Base-by-base conservation (phyloP, 2,888 invertebrate genomes). In the Archaeoteleia sp. region DNA sequence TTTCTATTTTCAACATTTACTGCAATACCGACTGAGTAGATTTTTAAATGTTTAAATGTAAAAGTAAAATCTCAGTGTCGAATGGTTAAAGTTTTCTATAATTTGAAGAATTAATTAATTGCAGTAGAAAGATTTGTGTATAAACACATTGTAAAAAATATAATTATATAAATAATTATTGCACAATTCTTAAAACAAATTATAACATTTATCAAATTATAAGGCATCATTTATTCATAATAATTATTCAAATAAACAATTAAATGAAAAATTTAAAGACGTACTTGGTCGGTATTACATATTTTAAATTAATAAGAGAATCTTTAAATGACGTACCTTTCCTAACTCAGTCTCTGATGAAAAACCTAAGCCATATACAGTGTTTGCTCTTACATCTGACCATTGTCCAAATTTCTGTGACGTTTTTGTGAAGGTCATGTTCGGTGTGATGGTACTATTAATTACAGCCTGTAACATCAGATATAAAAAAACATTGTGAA, bases 371-470 rank as follows among this genome's bases (percentile, higher is more conserved):
- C 98, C 98, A 85, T 98, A 98, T 6, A 98, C 97, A 0, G 97
- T 97, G 86, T 97, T 97, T 35, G 97, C 97, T 68, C 97, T 89
- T 32, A 96, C 94, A 87, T 98, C 98, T 73, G 97, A 96, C 98
- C 98, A 98, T 86, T 98, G 98, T 0, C 98, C 98, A 87, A 98
- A 98, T 87, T 98, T 98, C 87, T 98, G 98, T 5, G 98, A 98
- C 1, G 98, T 98, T 87, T 98, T 98, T 40, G 98, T 98, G 85
- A 98, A 98, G 34, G 95, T 96, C 98, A 98, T 98, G 84, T 94
- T 96, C 4, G 97, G 95, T 48, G 97, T 97, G 77, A 98, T 96
- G 37, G 97, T 98, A 85, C 97, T 97, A 88, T 98, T 98, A 82
- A 98, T 97, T 72, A 98, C 96, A 77, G 97, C 97, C 92, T 94